Conservation (phyloP, 2,113 vertebrate species). For the Eretmochelys imbricata region DNA sequence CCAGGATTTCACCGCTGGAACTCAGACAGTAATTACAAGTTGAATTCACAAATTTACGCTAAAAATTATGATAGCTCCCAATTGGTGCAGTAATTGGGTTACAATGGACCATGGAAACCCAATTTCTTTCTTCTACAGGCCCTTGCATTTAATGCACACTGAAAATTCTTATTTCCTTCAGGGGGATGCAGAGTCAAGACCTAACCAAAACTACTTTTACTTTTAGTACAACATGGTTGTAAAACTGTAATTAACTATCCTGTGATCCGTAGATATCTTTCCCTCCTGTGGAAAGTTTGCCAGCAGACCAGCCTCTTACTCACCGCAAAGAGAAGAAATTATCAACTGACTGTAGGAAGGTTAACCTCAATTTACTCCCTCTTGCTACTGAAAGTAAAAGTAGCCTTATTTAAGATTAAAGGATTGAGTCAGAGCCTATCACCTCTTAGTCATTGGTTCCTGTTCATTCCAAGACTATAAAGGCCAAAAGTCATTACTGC, state of each 20-base stretch:
- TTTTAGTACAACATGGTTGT: fast-evolving
- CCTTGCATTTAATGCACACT: fast-evolving
- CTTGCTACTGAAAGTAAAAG: not conserved
- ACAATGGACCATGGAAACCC: not conserved
- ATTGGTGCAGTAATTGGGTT: not conserved
- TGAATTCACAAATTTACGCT: not conserved
- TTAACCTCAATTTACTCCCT: not conserved
- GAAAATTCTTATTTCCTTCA: not conserved
- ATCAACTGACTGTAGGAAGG: not conserved
- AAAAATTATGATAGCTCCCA: not conserved
- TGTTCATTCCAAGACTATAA: not conserved
- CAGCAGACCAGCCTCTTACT: not conserved
- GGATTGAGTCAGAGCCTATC: not conserved
- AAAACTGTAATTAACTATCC: fast-evolving
- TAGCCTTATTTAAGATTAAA: fast-evolving
- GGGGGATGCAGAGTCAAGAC: not conserved
- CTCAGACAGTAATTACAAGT: not conserved
- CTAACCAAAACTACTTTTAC: not conserved
- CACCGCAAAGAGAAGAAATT: not conserved
- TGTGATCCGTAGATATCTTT: fast-evolving
- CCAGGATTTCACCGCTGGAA: not conserved
- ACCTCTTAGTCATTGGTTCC: not conserved
- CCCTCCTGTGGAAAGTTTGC: not conserved
- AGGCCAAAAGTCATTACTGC: not conserved
- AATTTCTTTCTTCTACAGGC: not conserved